Percentiles rank a stretch among this genome's conserved stretches.
These are phyloP conservation scores for Julus scanicus DNA, from an alignment of 2,888 invertebrate genomes.

Conservation along the genomic window DNA sequence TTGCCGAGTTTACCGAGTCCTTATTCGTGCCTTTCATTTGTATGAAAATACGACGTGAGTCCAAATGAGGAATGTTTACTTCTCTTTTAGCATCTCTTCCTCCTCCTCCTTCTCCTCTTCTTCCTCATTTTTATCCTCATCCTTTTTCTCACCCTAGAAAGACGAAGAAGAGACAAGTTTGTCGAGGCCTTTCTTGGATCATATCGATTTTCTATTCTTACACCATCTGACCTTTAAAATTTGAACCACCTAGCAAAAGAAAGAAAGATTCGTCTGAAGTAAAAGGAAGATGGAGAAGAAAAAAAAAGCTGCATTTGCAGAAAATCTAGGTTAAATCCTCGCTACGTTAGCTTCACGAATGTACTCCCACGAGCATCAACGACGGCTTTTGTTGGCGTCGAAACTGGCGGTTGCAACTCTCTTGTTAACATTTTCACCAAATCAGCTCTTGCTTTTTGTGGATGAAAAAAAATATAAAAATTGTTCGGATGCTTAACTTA, in stretches of 20 bases:
- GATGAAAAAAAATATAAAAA: no score
- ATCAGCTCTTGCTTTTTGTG: no score
- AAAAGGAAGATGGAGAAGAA: background rate
- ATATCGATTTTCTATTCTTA: conserved; percentile 36
- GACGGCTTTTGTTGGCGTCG: background rate
- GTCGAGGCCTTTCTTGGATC: background rate
- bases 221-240: conserved; percentile 41
- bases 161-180: background rate
- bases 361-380: background rate
- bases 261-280: background rate
- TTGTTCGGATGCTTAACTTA: no score
- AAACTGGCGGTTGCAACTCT: background rate
- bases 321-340: conserved; percentile 25
- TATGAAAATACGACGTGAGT: no score
- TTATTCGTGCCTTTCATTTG: no score
- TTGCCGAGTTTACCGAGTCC: no score
- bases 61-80: background rate
- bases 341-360: background rate
- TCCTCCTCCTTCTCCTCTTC: no score
- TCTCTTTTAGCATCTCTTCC: background rate
- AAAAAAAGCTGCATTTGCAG: background rate
- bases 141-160: background rate
- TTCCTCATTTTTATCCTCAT: background rate
- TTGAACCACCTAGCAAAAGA: conserved; percentile 8
- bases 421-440: background rate